Base-by-base conservation (phyloP, 2,113 vertebrate genomes). In the Damaliscus lunatus region DNA sequence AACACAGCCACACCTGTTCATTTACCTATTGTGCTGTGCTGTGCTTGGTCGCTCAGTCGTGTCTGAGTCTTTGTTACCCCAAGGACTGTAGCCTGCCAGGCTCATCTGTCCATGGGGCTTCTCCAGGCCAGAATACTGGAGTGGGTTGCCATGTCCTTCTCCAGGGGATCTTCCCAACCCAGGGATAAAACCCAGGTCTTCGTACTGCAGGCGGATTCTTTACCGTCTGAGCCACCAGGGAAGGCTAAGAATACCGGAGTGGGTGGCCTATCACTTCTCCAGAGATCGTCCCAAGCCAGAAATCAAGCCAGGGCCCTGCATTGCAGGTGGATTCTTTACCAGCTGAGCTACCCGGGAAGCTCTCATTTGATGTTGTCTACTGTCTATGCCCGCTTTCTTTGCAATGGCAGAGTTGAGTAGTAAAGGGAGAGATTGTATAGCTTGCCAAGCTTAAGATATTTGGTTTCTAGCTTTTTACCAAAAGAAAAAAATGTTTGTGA, bases 181-280 rank as follows among this genome's bases (percentile, higher is more conserved):
- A 71, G 64, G 64, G 64, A 71, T 36, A 36, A 71, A 71, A 71
- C n/a, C n/a, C 64, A 71, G n/a, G 19, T 36, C 64, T 23, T 71
- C 1, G 0, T 17, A 6, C 9, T 71, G 9, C 64, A 71, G 64
- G n/a, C 0, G 0, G 64, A 71, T 71, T 36, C n/a, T 71, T 71
- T 36, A 71, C 64, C 2, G 0, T n/a, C 64, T 71, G n/a, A 23
- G 19, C n/a, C 64, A 71, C 64, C 19, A 21, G 64, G 17, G 17
- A 67, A 67, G 64, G 17, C n/a, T n/a, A 67, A 36, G n/a, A 36
- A 21, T 36, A 21, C 64, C 6, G 19, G 67, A 36, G 19, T 71
- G 67, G 36, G 5, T 23, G 10, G 67, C 67, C 36, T 74, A 25
- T 74, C 36, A 71, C 21, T 40, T 13, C 67, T 74, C n/a, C 67